Evolutionary conservation across 2,888 invertebrate species (phyloP).

Genomic region (Seladonia tumulorum): DNA sequence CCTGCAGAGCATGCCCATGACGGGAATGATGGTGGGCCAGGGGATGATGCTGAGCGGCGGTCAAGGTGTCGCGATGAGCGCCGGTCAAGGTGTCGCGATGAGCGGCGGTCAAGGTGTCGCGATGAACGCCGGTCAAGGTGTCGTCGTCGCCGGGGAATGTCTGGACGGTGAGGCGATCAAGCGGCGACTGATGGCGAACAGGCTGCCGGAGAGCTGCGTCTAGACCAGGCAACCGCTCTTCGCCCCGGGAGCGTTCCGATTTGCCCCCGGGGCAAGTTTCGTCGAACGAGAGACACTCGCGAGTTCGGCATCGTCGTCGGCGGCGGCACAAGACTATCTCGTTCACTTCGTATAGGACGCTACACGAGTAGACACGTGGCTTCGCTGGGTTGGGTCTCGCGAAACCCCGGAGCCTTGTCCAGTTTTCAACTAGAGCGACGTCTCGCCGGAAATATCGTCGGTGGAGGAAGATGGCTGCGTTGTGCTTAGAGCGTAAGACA

Average conservation of each 20-base stretch:
- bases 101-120: slow-evolving; percentile 82
- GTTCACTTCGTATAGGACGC: neutral
- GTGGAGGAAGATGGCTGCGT: neutral
- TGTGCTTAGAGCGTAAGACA: neutral
- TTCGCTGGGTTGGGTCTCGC: neutral
- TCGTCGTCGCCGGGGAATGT: slow-evolving; percentile 84
- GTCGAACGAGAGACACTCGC: neutral
- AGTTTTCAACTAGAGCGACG: too few relatives aligned
- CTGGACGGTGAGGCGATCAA: slow-evolving; percentile 95
- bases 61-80: slow-evolving; percentile 80
- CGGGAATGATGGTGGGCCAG: slow-evolving; percentile 74
- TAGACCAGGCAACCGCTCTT: slow-evolving; percentile 84
- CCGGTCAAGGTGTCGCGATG: slow-evolving; percentile 79
- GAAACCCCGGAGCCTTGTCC: neutral
- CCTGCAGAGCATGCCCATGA: slow-evolving; percentile 72
- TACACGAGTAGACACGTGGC: neutral
- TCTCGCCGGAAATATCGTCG: neutral
- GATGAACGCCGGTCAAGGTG: slow-evolving; percentile 79
- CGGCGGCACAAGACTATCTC: neutral
- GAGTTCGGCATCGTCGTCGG: neutral
- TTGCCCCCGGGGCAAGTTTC: neutral
- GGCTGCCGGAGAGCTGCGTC: slow-evolving; percentile 95
- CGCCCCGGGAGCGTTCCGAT: neutral
- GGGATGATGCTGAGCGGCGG: slow-evolving; percentile 81
- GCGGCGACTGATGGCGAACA: slow-evolving; percentile 93